A percentile compares a stretch with the other conserved stretches of the same genome.
phyloP scores from a whole-genome alignment of 2,888 invertebrate species.

The Acrobasis repandana region DNA sequence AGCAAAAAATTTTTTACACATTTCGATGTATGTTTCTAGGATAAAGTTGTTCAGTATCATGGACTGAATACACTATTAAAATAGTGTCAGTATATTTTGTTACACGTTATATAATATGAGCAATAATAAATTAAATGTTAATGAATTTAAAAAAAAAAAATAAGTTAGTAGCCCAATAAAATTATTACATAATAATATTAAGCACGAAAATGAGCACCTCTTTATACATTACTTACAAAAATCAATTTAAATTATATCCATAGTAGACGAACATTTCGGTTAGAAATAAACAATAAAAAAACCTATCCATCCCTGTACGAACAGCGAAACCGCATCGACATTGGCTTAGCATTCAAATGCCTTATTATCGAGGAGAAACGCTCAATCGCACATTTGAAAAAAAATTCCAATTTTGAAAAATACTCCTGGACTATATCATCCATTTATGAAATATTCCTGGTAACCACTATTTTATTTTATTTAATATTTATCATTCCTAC shows the following conservation, averaged over 20 bases:
- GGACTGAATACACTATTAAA: too few relatives aligned
- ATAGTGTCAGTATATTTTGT: too few relatives aligned
- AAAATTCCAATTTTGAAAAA: background rate
- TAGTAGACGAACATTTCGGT: slow-evolving; percentile 18
- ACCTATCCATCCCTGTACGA: slow-evolving; percentile 23
- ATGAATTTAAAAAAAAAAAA: background rate
- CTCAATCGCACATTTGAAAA: background rate
- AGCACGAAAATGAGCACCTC: slow-evolving; percentile 15
- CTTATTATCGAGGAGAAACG: background rate
- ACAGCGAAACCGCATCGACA: slow-evolving; percentile 19
- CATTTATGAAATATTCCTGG: background rate
- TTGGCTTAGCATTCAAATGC: slow-evolving; percentile 20
- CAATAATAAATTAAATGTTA: background rate
- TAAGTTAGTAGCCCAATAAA: background rate
- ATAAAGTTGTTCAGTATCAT: too few relatives aligned
- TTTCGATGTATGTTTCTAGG: too few relatives aligned
- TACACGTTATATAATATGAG: background rate
- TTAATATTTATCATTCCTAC: too few relatives aligned
- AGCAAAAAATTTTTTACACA: too few relatives aligned
- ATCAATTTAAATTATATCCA: background rate
- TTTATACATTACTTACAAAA: background rate
- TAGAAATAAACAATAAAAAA: slow-evolving; percentile 10
- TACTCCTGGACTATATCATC: background rate
- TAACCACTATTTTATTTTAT: background rate
- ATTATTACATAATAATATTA: slow-evolving; percentile 10